A percentile compares a stretch with the other conserved stretches of the same genome.
Conservation (phyloP, 1,140 invertebrate genomes). For the Cydia pomonella region DNA sequence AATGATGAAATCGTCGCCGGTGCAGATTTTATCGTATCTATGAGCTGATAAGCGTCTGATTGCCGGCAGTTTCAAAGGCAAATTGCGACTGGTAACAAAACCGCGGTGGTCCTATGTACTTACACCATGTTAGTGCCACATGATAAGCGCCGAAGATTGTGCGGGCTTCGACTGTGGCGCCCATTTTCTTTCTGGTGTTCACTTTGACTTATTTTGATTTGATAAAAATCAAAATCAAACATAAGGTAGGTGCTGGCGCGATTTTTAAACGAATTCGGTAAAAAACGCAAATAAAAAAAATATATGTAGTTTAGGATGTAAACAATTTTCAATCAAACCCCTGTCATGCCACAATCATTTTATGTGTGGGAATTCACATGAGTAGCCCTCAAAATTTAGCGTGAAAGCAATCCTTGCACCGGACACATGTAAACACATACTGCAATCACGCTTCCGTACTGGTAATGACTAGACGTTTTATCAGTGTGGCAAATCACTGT, state of each 20-base stretch:
- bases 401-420: slow-evolving; percentile 33
- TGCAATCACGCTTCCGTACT: slow-evolving; percentile 41
- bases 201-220: not conserved
- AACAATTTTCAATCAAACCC: not conserved
- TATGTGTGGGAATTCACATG: slow-evolving; percentile 57
- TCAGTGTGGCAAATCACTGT: slow-evolving; percentile 51
- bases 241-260: too few species aligned
- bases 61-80: slow-evolving; percentile 75
- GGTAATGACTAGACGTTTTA: slow-evolving; percentile 49
- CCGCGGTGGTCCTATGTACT: slow-evolving; percentile 56
- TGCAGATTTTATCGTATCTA: slow-evolving; percentile 75
- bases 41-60: slow-evolving; percentile 69
- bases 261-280: too few species aligned
- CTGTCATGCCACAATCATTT: slow-evolving; percentile 41
- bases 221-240: too few species aligned
- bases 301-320: not conserved
- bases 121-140: slow-evolving; percentile 4
- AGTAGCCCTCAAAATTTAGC: slow-evolving; percentile 12
- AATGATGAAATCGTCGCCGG: slow-evolving; percentile 71
- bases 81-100: slow-evolving; percentile 66
- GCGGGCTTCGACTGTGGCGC: not conserved
- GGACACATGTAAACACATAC: slow-evolving; percentile 39
- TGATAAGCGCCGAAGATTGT: not conserved
- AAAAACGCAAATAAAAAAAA: not conserved
- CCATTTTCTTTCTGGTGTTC: not conserved